phyloP scores from a whole-genome alignment of 2,888 invertebrate species.

The Tipula vernalis region DNA sequence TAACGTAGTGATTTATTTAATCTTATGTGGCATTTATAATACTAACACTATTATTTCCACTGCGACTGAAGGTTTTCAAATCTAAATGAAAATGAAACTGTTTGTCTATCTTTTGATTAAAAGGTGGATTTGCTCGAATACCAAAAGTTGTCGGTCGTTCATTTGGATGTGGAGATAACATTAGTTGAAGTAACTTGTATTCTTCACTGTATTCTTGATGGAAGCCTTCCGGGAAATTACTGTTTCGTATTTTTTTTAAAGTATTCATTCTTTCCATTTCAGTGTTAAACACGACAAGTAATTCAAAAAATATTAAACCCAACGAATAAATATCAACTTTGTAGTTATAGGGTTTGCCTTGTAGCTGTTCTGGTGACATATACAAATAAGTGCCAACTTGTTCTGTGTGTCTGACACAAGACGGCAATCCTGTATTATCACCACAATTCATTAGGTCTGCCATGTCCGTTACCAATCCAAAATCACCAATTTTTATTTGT shows the following conservation, averaged over 20 bases:
- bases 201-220: constrained; percentile 49
- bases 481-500: constrained; percentile 91
- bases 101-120: constrained; percentile 33
- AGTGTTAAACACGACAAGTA: constrained; percentile 79
- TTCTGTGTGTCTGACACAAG: constrained; percentile 44
- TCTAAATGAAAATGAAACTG: constrained; percentile 38
- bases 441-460: constrained; percentile 40
- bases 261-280: constrained; percentile 75
- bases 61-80: constrained; percentile 16
- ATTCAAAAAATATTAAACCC: constrained; percentile 86
- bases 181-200: constrained; percentile 54
- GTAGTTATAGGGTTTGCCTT: constrained; percentile 62
- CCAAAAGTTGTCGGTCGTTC: constrained; percentile 64
- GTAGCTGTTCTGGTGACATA: constrained; percentile 94
- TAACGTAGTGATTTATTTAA: neutral
- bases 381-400: constrained; percentile 81
- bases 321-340: constrained; percentile 94
- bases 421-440: constrained; percentile 25
- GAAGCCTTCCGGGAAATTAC: constrained; percentile 59
- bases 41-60: constrained; percentile 5
- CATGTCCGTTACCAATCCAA: constrained; percentile 91
- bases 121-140: constrained; percentile 46
- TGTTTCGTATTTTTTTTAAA: constrained; percentile 50
- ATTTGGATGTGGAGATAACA: constrained; percentile 62
- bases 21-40: neutral